Conservation (phyloP, 2,797 vertebrate species). For the Phaenicophaeus curvirostris region DNA sequence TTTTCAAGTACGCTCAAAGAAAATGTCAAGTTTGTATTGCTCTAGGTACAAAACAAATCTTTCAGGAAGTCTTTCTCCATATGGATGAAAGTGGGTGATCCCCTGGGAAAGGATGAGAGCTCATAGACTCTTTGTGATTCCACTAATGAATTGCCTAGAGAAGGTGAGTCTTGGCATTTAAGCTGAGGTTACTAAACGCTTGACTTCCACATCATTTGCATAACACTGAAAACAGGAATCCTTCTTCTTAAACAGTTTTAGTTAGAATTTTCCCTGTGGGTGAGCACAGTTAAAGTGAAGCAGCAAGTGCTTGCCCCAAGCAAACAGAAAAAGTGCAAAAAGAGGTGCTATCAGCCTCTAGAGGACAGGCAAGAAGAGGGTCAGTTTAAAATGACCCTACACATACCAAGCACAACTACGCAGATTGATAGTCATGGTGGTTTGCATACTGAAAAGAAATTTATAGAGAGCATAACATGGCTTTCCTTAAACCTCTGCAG, state of each 20-base stretch:
- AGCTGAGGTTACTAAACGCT: slow-evolving; percentile 16
- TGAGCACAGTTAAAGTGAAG: not conserved
- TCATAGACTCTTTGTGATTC: slow-evolving; percentile 21
- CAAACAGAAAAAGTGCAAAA: not conserved
- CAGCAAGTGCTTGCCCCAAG: not conserved
- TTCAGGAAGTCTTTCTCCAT: not conserved
- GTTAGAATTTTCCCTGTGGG: not conserved
- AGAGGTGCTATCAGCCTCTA: not conserved
- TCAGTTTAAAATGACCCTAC: not conserved
- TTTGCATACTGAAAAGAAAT: not conserved
- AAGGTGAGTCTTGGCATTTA: slow-evolving; percentile 14
- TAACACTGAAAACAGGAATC: not conserved
- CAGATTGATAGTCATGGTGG: not conserved
- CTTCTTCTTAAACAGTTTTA: not conserved
- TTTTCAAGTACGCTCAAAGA: slow-evolving; percentile 48
- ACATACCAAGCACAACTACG: not conserved
- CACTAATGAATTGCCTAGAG: slow-evolving; percentile 20
- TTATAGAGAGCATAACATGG: not conserved
- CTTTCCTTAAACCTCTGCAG: not conserved
- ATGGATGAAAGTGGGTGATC: not conserved
- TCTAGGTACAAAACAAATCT: slow-evolving; percentile 38
- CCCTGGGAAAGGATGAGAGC: not conserved
- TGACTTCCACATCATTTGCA: slow-evolving; percentile 18
- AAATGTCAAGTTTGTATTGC: slow-evolving; percentile 5
- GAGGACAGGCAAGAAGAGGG: not conserved